Percentiles rank a stretch among this genome's conserved stretches.
phyloP scores from a whole-genome alignment of 2,113 vertebrate genomes.

The Neoarius graeffei region DNA sequence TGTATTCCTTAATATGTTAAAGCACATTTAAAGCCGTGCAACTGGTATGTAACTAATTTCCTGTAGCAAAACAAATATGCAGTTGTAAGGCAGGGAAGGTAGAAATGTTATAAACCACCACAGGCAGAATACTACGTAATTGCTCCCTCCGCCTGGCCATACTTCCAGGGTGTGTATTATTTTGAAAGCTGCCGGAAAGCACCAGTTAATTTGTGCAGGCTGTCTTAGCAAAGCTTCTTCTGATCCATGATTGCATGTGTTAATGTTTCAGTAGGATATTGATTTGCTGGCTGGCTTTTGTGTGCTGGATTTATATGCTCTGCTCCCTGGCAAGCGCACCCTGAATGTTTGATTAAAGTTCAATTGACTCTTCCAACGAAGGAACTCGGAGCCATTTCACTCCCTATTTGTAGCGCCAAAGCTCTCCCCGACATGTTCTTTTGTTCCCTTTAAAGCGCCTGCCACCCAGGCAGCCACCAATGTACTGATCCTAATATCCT shows the following conservation, averaged over 20 bases:
- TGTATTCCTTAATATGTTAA: constrained; percentile 60
- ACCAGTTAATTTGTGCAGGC: constrained; percentile 81
- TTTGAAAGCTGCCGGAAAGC: constrained; percentile 72
- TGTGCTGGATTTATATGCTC: constrained; percentile 80
- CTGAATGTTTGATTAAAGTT: constrained; percentile 95
- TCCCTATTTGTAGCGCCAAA: constrained; percentile 80
- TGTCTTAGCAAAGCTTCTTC: constrained; percentile 81
- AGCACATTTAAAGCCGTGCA: constrained; percentile 65
- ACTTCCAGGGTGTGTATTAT: constrained; percentile 65
- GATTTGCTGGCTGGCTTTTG: constrained; percentile 87
- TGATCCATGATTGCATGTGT: constrained; percentile 87
- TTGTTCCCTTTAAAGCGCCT: constrained; percentile 83
- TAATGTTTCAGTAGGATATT: constrained; percentile 93
- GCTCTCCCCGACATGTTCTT: constrained; percentile 78
- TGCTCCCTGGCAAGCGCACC: constrained; percentile 70
- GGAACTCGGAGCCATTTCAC: constrained; percentile 75
- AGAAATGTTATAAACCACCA: constrained; percentile 36
- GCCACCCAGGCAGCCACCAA: constrained; percentile 84
- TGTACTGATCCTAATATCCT: constrained; percentile 78
- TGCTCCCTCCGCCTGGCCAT: constrained; percentile 57
- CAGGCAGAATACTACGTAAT: constrained; percentile 55
- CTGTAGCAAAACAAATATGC: constrained; percentile 27
- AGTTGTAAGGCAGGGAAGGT: constrained; percentile 16
- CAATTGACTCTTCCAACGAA: constrained; percentile 82
- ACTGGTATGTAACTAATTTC: neutral